These are phyloP conservation scores for Polietes domitor DNA, from an alignment of 2,888 invertebrate species.

Conservation along the genomic window DNA sequence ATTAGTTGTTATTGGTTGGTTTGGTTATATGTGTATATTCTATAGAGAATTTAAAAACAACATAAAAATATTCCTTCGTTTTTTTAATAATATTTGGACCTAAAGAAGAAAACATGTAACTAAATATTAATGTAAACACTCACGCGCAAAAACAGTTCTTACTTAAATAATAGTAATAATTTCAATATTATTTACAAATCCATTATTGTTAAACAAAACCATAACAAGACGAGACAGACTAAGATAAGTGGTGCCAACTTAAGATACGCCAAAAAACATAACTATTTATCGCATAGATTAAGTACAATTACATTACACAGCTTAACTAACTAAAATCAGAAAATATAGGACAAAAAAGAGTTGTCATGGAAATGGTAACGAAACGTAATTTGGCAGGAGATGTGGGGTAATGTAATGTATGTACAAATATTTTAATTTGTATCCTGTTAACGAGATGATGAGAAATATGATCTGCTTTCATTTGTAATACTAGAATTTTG, in stretches of 20 bases:
- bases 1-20: conserved; percentile 23
- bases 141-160: background rate
- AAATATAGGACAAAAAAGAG: too few species aligned
- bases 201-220: conserved; percentile 36
- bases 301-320: background rate
- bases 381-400: background rate
- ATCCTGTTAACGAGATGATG: too few species aligned
- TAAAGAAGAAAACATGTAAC: conserved; percentile 42
- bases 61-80: conserved; percentile 8
- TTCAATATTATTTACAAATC: conserved; percentile 59
- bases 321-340: background rate
- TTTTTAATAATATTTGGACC: background rate
- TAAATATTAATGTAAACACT: conserved; percentile 44
- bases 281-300: conserved; percentile 36
- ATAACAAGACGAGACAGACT: conserved; percentile 29
- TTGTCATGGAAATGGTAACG: background rate
- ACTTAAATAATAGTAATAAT: conserved; percentile 4
- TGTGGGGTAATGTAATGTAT: too few species aligned
- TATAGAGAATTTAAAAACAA: conserved; percentile 15
- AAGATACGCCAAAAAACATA: conserved; percentile 39
- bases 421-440: too few species aligned
- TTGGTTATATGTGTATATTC: conserved; percentile 11
- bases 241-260: background rate
- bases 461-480: too few species aligned
- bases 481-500: too few species aligned